phyloP scores from a whole-genome alignment of 2,113 vertebrate genomes.

The Dicerorhinus sumatrensis region DNA sequence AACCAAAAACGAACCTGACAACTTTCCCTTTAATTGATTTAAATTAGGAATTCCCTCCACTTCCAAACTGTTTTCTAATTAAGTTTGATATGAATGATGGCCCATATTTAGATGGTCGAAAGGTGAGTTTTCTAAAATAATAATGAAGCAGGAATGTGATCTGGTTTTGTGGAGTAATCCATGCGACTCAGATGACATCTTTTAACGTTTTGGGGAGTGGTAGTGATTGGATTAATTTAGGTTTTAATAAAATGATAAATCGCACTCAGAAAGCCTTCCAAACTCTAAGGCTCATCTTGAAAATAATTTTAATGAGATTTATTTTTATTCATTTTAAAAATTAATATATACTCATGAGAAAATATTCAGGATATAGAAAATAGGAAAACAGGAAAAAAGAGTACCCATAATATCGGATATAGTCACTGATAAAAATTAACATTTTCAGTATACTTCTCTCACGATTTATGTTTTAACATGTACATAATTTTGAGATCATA shows the following conservation, averaged over 20 bases:
- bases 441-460: neutral
- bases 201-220: neutral
- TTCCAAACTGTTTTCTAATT: slow-evolving; percentile 80
- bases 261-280: neutral
- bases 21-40: slow-evolving; percentile 80
- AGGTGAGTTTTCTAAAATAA: slow-evolving; percentile 56
- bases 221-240: slow-evolving; percentile 44
- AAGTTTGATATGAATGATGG: slow-evolving; percentile 62
- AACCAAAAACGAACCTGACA: slow-evolving; percentile 78
- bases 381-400: neutral
- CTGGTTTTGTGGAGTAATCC: slow-evolving; percentile 59
- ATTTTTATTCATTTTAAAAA: slow-evolving; percentile 57
- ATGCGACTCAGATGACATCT: neutral
- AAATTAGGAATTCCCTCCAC: slow-evolving; percentile 80
- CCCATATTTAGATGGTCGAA: slow-evolving; percentile 53
- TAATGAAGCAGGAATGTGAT: slow-evolving; percentile 62
- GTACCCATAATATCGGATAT: neutral
- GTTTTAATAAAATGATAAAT: neutral
- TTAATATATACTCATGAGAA: neutral
- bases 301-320: slow-evolving; percentile 61
- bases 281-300: neutral
- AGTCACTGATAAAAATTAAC: neutral
- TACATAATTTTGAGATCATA: neutral
- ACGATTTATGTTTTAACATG: neutral
- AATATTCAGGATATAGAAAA: slow-evolving; percentile 42